Percentiles rank a stretch among this genome's conserved stretches.
Conservation (phyloP, 2,888 invertebrate species). For the Eilema griseolum region DNA sequence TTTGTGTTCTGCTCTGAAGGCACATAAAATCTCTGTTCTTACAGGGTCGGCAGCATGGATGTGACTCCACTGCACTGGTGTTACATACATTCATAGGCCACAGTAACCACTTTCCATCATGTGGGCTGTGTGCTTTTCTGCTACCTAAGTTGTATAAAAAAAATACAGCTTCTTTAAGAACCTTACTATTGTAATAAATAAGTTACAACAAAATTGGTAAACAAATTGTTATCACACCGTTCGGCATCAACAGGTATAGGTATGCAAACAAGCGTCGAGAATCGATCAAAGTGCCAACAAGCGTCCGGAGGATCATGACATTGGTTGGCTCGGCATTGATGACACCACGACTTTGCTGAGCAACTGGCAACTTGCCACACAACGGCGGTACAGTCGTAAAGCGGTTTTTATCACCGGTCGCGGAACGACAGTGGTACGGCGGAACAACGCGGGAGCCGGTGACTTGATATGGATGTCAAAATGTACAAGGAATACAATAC, state of each 20-base stretch:
- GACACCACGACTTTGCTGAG: constrained; percentile 29
- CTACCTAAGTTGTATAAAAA: no score
- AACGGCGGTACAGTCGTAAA: constrained; percentile 47
- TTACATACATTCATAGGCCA: no score
- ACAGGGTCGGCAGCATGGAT: no score
- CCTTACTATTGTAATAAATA: neutral
- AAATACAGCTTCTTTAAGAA: neutral
- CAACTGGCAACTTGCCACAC: constrained; percentile 54
- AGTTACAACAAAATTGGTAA: constrained; percentile 20
- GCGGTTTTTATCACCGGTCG: constrained; percentile 51
- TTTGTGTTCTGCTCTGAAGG: no score
- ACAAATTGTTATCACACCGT: constrained; percentile 28
- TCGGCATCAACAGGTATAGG: constrained; percentile 28
- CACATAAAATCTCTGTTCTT: no score
- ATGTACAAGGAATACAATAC: constrained; percentile 11
- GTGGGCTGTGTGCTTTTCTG: no score
- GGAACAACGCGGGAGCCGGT: constrained; percentile 44
- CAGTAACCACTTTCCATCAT: no score
- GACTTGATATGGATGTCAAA: constrained; percentile 51
- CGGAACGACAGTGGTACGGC: no score
- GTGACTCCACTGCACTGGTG: no score
- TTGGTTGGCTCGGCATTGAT: constrained; percentile 51
- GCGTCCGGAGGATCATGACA: constrained; percentile 58
- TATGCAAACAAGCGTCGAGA: constrained; percentile 41
- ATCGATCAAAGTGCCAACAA: constrained; percentile 53